Percentiles rank a stretch among this genome's conserved stretches.
Evolutionary conservation across 2,888 invertebrate species (phyloP).

Genomic region (Xylocampa areola): DNA sequence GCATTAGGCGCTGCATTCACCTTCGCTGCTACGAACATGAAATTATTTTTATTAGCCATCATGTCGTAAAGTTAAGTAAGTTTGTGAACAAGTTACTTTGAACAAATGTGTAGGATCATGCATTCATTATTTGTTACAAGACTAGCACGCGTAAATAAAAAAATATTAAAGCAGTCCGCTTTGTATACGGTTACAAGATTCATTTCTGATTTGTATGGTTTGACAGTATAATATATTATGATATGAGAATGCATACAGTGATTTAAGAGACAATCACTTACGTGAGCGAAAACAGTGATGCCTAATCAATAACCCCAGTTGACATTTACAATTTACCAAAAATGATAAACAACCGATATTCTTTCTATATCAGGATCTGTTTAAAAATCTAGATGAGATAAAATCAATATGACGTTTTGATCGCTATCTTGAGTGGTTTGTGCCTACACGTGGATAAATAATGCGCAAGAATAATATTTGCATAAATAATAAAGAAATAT

Average conservation of each 20-base stretch:
- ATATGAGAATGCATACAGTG: no score
- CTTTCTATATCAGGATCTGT: background rate
- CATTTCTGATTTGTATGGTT: no score
- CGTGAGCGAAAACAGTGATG: background rate
- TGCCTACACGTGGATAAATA: constrained; percentile 1
- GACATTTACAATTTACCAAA: background rate
- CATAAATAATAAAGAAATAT: no score
- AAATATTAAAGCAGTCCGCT: no score
- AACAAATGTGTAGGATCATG: constrained; percentile 5
- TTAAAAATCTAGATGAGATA: background rate
- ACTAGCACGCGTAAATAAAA: background rate
- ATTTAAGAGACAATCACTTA: background rate
- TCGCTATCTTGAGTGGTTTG: background rate
- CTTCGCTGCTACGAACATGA: constrained; percentile 29
- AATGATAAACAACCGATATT: background rate
- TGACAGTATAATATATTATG: no score
- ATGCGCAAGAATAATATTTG: constrained; percentile 1
- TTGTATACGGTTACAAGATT: no score
- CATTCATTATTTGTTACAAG: background rate
- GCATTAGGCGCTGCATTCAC: constrained; percentile 22
- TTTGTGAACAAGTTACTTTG: constrained; percentile 9
- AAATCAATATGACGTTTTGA: constrained; percentile 1
- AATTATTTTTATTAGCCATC: constrained; percentile 40
- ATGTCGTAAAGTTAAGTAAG: constrained; percentile 1
- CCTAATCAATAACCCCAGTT: constrained; percentile 2